Percentiles rank a stretch among this genome's conserved stretches.
phyloP scores from a whole-genome alignment of 2,113 vertebrate species.

The Sardina pilchardus region DNA sequence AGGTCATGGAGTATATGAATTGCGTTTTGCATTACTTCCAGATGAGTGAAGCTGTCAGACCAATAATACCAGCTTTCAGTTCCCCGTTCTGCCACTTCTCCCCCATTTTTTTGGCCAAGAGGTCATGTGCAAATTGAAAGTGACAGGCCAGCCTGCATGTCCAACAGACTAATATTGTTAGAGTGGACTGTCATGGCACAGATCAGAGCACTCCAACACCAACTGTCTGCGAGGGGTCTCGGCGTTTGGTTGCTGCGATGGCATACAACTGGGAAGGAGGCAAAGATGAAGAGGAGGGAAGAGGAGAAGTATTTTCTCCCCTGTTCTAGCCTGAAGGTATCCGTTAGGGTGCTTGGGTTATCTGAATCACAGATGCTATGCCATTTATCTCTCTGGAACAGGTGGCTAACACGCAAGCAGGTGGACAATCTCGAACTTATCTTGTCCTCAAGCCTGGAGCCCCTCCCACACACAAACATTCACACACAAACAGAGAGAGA shows the following conservation, averaged over 20 bases:
- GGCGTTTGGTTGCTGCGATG: conserved; percentile 38
- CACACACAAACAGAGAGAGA: not conserved
- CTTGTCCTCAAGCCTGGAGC: conserved; percentile 5
- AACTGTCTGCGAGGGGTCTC: conserved; percentile 56
- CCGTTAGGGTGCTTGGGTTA: conserved; percentile 17
- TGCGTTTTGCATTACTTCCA: conserved; percentile 98
- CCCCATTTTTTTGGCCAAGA: conserved; percentile 85
- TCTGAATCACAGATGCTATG: conserved; percentile 14
- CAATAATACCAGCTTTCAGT: conserved; percentile 97
- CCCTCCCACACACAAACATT: not conserved
- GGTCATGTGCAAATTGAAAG: conserved; percentile 98
- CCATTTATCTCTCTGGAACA: conserved; percentile 14
- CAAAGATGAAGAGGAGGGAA: conserved; percentile 18
- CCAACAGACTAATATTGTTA: conserved; percentile 90
- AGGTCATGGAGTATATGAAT: conserved; percentile 96
- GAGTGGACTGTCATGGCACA: conserved; percentile 74
- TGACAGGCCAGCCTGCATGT: conserved; percentile 93
- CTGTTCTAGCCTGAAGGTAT: conserved; percentile 14
- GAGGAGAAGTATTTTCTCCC: not conserved
- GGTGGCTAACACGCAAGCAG: conserved; percentile 17
- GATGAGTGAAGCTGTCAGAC: conserved; percentile 99
- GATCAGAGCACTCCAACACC: conserved; percentile 79
- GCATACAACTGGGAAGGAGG: conserved; percentile 24
- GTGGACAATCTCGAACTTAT: not conserved
- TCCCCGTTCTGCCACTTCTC: conserved; percentile 91